phyloP scores from a whole-genome alignment of 2,888 invertebrate species.

The Arrhopalites spinosus region DNA sequence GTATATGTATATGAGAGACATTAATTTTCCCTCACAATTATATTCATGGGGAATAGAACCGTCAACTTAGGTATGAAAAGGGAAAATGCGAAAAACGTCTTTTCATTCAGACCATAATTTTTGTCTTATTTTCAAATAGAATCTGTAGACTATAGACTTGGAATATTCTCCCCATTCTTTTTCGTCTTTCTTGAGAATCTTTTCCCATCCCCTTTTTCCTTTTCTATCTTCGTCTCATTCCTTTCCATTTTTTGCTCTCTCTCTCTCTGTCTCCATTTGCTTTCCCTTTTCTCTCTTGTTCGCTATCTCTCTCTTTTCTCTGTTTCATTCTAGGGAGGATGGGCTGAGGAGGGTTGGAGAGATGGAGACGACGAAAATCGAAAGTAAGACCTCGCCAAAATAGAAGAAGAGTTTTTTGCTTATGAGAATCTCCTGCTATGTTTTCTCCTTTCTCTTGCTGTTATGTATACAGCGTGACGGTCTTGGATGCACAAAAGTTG shows the following conservation, averaged over 20 bases:
- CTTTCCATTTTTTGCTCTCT: neutral
- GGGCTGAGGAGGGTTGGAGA: neutral
- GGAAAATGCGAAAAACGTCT: neutral
- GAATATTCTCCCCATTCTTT: neutral
- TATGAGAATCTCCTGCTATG: too few relatives aligned
- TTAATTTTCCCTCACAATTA: neutral
- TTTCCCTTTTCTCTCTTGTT: neutral
- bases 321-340: neutral
- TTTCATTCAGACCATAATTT: too few relatives aligned
- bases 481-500: too few relatives aligned
- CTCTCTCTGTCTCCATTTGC: neutral
- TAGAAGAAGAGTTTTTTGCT: neutral
- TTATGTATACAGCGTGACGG: too few relatives aligned
- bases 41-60: neutral
- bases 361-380: conserved; percentile 16
- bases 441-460: too few relatives aligned
- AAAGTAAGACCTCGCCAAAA: neutral
- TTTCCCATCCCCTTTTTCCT: neutral
- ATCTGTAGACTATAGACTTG: too few relatives aligned
- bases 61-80: neutral
- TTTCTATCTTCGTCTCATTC: neutral
- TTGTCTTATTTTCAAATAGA: too few relatives aligned
- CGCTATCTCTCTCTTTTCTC: neutral
- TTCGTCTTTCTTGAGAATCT: too few relatives aligned
- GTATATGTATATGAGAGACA: neutral